A percentile compares a stretch with the other conserved stretches of the same genome.
phyloP scores from a whole-genome alignment of 2,797 vertebrate genomes.

The Phyllotis vaccarum region DNA sequence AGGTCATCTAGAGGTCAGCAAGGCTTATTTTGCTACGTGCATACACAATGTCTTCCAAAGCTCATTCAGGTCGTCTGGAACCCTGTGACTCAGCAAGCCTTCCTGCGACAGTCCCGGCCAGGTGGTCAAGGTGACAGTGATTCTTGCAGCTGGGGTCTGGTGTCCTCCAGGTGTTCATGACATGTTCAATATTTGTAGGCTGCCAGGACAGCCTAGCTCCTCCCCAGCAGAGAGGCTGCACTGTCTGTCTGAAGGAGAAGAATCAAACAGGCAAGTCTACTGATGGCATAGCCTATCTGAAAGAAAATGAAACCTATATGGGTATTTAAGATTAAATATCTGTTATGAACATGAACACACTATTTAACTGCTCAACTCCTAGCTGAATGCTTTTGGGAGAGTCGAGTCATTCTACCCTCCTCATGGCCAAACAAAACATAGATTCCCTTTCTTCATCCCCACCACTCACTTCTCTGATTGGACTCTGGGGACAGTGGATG shows the following conservation, averaged over 20 bases:
- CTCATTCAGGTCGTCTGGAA: neutral
- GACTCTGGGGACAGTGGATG: too few species aligned
- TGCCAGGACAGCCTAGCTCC: neutral
- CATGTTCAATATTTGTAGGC: neutral
- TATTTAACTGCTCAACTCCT: neutral
- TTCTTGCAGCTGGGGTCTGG: neutral
- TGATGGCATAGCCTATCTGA: neutral
- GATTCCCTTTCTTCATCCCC: too few species aligned
- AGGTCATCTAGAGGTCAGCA: neutral
- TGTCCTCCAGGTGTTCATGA: neutral
- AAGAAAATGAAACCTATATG: neutral
- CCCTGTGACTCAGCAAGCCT: neutral
- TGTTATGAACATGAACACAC: neutral
- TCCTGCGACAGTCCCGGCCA: neutral
- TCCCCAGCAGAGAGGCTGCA: too few species aligned
- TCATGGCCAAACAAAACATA: neutral
- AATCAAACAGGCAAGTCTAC: neutral
- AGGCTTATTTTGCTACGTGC: neutral
- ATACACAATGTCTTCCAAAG: too few species aligned
- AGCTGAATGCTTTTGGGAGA: neutral
- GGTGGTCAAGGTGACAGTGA: neutral
- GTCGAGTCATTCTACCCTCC: neutral
- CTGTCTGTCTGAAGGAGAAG: neutral
- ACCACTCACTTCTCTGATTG: neutral
- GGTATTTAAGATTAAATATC: neutral